Percentiles rank a stretch among this genome's conserved stretches.
These are phyloP conservation scores for Drosophila sordidula DNA, from an alignment of 2,888 invertebrate genomes.

Conservation along the genomic window DNA sequence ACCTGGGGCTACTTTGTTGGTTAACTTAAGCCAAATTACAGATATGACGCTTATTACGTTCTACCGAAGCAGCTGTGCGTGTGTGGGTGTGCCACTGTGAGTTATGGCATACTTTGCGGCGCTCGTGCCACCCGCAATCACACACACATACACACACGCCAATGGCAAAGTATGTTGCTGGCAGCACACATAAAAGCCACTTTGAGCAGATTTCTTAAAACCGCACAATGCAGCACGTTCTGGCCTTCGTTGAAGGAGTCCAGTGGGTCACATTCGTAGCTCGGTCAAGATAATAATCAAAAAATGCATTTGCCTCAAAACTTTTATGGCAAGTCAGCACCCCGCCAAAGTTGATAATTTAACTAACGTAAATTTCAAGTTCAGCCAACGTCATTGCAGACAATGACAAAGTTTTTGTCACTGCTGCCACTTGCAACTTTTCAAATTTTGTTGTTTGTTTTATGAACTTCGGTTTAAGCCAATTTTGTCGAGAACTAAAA, in stretches of 20 bases:
- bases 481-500: constrained; percentile 41
- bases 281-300: constrained; percentile 14
- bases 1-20: constrained; percentile 34
- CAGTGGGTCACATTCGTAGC: constrained; percentile 8
- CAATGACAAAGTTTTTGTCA: constrained; percentile 50
- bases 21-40: constrained; percentile 40
- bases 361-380: constrained; percentile 68
- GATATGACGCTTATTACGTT: constrained; percentile 39
- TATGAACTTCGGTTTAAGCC: constrained; percentile 65
- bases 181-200: constrained; percentile 20
- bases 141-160: constrained; percentile 3
- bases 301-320: constrained; percentile 23
- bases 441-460: constrained; percentile 58
- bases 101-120: constrained; percentile 35
- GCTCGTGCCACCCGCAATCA: constrained; percentile 15
- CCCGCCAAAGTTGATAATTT: constrained; percentile 54
- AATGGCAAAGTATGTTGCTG: constrained; percentile 19
- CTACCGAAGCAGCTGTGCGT: neutral
- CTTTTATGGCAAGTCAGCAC: constrained; percentile 32
- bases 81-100: constrained; percentile 18
- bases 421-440: constrained; percentile 57
- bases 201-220: constrained; percentile 27
- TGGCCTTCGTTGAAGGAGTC: constrained; percentile 5
- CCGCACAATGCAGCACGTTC: constrained; percentile 20
- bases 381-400: constrained; percentile 50